Base-by-base conservation (phyloP, 2,888 invertebrate species). In the Muscina levida region DNA sequence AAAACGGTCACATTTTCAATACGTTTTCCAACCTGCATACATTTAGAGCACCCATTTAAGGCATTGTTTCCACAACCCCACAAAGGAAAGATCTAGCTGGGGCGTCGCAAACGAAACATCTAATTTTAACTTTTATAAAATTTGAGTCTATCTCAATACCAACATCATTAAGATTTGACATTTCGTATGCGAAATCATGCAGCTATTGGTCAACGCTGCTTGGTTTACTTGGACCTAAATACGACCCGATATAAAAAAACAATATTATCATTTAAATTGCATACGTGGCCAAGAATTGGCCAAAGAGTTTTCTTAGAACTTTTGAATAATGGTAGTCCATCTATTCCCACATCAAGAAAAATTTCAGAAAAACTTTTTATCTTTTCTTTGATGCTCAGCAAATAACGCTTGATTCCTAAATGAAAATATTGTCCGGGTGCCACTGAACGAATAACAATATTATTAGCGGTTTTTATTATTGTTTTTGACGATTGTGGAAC, bases 71-170 rank as follows among this genome's bases (percentile, higher is more conserved):
- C n/a, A 57, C 37, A 37, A 39, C 68, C n/a, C 65, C 76, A 22
- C 76, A 62, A 65, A 70, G n/a, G 62, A 77, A 71, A 44, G 66
- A 31, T 72, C 48, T 51, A 11, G 67, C 66, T n/a, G 77, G 66
- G 2, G 77, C 42, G 37, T 77, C 77, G 39, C 77, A 77, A 42
- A 76, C 42, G 31, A 76, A 48, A 19, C 46, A 22, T 39, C 76
- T 48, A 11, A 76, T 75, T 51, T 37, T 17, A 17, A 71, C 26
- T 71, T 71, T 53, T 37, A 65, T 62, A 1, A 17, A 31, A 39
- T 13, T 10, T 11, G 51, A 26, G 39, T 66, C 44, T 66, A 74
- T 31, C 37, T 42, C 26, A 66, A 46, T 19, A 11, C 65, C 71
- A 44, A 53, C 70, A 56, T 53, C 65, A 31, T 53, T 26, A 24